Percentiles rank a stretch among this genome's conserved stretches.
Evolutionary conservation across 1,140 invertebrate genomes (phyloP).

Genomic region (Leptopilina clavipes): DNA sequence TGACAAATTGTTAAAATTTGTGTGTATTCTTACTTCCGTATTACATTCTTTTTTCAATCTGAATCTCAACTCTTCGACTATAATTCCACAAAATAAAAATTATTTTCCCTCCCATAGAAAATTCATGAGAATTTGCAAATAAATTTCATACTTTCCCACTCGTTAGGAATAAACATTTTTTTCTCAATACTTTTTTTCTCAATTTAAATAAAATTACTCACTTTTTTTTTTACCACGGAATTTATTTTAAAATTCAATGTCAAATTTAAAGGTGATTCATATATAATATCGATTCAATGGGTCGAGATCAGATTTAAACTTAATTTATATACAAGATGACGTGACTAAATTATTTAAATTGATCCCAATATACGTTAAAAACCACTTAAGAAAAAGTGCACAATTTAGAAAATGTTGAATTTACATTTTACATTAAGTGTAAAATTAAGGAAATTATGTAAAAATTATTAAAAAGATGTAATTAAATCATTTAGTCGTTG

Average conservation of each 20-base stretch:
- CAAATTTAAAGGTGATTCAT: background rate
- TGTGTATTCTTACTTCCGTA: background rate
- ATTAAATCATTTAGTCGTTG: background rate
- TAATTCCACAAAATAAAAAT: too few relatives aligned
- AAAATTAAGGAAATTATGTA: background rate
- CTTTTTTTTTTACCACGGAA: too few relatives aligned
- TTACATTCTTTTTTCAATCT: background rate
- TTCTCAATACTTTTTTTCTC: too few relatives aligned
- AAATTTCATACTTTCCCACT: too few relatives aligned
- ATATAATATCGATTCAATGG: background rate
- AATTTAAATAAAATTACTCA: too few relatives aligned
- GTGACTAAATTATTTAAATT: background rate
- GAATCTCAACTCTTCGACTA: too few relatives aligned
- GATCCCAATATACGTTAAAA: background rate
- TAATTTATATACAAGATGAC: background rate
- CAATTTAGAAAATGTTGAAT: background rate
- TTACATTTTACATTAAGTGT: background rate
- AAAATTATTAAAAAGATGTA: background rate
- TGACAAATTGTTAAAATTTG: background rate
- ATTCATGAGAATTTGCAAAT: too few relatives aligned
- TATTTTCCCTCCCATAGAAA: too few relatives aligned
- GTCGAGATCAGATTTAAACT: conserved; percentile 2
- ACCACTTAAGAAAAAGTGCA: background rate
- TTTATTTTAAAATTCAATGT: background rate
- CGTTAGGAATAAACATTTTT: too few relatives aligned